phyloP scores from a whole-genome alignment of 1,140 invertebrate species.

The Zaprionus ghesquierei region DNA sequence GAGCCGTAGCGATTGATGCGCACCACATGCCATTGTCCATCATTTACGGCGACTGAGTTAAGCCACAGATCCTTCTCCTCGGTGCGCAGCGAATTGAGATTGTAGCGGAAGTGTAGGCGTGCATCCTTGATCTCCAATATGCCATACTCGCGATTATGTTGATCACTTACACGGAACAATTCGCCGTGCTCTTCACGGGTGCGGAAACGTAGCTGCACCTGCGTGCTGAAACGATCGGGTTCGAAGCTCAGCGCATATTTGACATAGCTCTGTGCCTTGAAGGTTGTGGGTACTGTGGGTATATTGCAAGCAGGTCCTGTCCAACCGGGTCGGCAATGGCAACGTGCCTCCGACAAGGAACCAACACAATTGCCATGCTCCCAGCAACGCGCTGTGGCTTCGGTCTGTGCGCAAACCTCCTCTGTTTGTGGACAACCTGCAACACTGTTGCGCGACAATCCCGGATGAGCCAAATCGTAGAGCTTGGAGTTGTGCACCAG shows the following conservation, averaged over 20 bases:
- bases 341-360: conserved; percentile 92
- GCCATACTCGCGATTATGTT: conserved; percentile 97
- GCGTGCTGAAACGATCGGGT: conserved; percentile 94
- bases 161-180: conserved; percentile 95
- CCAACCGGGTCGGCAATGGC: conserved; percentile 96
- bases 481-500: conserved; percentile 97
- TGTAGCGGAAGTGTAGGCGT: conserved; percentile 94
- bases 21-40: conserved; percentile 98
- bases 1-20: conserved; percentile 94
- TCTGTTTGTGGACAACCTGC: conserved; percentile 96
- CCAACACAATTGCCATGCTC: conserved; percentile 97
- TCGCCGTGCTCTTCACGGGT: conserved; percentile 96
- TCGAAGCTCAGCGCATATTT: conserved; percentile 97
- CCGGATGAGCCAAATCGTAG: conserved; percentile 95
- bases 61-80: conserved; percentile 96
- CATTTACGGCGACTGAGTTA: conserved; percentile 93
- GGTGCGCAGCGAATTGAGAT: conserved; percentile 94
- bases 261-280: conserved; percentile 95
- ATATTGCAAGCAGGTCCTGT: conserved; percentile 93
- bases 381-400: conserved; percentile 92
- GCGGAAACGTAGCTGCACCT: conserved; percentile 95
- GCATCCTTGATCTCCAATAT: conserved; percentile 97
- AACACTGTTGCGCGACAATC: conserved; percentile 91
- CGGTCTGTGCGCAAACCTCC: conserved; percentile 91
- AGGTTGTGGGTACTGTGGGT: conserved; percentile 93